Conservation (phyloP, 2,888 invertebrate species). For the Oegoconia quadripuncta region DNA sequence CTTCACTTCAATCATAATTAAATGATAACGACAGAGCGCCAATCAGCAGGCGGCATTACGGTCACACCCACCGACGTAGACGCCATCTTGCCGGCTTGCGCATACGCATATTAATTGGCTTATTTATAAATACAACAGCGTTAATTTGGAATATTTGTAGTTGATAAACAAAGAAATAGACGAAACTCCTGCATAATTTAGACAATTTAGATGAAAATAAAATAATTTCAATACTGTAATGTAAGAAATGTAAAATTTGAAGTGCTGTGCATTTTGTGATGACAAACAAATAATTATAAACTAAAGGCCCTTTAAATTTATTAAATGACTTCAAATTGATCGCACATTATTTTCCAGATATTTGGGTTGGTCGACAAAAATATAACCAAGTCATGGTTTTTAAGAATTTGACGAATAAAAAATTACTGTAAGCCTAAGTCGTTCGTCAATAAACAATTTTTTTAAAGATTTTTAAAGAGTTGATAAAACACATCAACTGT, state of each 20-base stretch:
- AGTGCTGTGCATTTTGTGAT: not conserved
- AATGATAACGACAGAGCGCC: conserved; percentile 43
- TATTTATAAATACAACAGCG: too few species aligned
- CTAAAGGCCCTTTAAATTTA: conserved; percentile 10
- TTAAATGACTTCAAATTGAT: conserved; percentile 11
- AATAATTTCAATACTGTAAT: too few species aligned
- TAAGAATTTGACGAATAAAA: conserved; percentile 4
- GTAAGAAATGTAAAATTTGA: too few species aligned
- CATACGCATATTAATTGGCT: conserved; percentile 50
- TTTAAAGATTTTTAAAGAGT: too few species aligned
- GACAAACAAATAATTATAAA: conserved; percentile 1
- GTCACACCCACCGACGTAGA: conserved; percentile 63
- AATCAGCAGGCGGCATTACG: conserved; percentile 49
- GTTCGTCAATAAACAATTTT: conserved; percentile 1
- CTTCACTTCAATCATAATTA: conserved; percentile 49
- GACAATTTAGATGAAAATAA: too few species aligned
- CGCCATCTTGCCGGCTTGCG: conserved; percentile 65
- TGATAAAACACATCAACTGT: too few species aligned
- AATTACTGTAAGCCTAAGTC: not conserved
- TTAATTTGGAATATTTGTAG: too few species aligned
- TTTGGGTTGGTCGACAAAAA: conserved; percentile 8
- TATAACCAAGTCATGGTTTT: conserved; percentile 11
- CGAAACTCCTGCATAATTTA: too few species aligned
- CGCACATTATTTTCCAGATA: conserved; percentile 7
- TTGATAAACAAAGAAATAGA: too few species aligned